Conservation (phyloP, 2,797 vertebrate species). For the Clarias laeviceps region DNA sequence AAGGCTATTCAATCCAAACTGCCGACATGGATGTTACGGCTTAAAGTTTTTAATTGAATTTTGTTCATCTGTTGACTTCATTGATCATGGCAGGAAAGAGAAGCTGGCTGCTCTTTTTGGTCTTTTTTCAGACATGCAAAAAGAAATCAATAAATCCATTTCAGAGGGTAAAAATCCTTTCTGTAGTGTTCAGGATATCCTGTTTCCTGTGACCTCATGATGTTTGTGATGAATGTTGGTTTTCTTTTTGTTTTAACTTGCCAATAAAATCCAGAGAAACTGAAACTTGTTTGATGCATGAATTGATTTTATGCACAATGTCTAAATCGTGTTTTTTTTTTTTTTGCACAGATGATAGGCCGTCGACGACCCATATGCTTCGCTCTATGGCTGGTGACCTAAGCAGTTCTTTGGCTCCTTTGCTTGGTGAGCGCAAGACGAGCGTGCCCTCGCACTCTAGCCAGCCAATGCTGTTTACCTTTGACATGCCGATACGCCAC, state of each 20-base stretch:
- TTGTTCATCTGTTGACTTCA: constrained; percentile 52
- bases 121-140: constrained; percentile 41
- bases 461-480: constrained; percentile 95
- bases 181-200: constrained; percentile 32
- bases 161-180: constrained; percentile 13
- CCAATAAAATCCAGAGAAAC: background rate
- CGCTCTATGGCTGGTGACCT: constrained; percentile 88
- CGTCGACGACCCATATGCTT: constrained; percentile 76
- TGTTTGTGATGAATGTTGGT: constrained; percentile 21
- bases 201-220: constrained; percentile 29
- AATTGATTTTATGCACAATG: constrained; percentile 21
- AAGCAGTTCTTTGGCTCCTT: constrained; percentile 74
- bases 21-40: constrained; percentile 54
- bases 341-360: constrained; percentile 82
- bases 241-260: constrained; percentile 1
- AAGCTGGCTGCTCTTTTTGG: constrained; percentile 18
- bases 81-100: constrained; percentile 47
- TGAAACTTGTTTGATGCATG: constrained; percentile 9
- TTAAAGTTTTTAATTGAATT: constrained; percentile 54
- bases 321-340: constrained; percentile 47
- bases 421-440: constrained; percentile 86
- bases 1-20: constrained; percentile 61
- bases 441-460: constrained; percentile 90
- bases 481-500: constrained; percentile 83
- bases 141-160: constrained; percentile 27